Conservation (phyloP, 2,113 vertebrate species). For the Numida meleagris region DNA sequence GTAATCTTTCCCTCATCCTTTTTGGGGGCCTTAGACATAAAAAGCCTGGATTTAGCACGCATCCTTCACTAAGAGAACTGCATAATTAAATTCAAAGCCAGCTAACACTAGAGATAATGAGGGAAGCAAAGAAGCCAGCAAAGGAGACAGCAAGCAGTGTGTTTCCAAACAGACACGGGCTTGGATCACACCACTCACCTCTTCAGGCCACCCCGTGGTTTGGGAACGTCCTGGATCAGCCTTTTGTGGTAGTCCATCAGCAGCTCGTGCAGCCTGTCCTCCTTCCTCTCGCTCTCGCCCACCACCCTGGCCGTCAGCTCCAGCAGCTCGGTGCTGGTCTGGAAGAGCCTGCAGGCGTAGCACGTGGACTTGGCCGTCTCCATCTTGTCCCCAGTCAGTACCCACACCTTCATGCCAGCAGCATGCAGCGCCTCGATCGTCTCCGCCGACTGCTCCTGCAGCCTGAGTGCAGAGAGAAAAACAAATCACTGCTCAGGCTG, state of each 20-base stretch:
- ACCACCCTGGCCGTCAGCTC: slow-evolving; percentile 88
- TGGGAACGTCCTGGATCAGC: slow-evolving; percentile 86
- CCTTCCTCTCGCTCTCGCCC: slow-evolving; percentile 81
- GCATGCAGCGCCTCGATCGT: slow-evolving; percentile 94
- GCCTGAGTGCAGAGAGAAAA: slow-evolving; percentile 71
- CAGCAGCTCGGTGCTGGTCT: slow-evolving; percentile 90
- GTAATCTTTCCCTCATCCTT: neutral
- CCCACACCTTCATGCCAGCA: slow-evolving; percentile 96
- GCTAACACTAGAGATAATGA: neutral
- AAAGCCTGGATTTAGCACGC: fast-evolving
- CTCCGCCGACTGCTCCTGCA: slow-evolving; percentile 94
- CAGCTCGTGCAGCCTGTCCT: slow-evolving; percentile 88
- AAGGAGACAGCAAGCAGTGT: fast-evolving
- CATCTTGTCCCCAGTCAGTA: slow-evolving; percentile 97
- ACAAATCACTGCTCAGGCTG: fast-evolving
- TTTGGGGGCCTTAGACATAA: neutral
- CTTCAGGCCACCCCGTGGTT: slow-evolving; percentile 77
- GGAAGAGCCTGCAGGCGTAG: slow-evolving; percentile 94
- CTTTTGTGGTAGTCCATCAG: slow-evolving; percentile 91
- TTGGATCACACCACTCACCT: slow-evolving; percentile 80
- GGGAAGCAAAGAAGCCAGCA: neutral
- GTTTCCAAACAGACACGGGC: neutral
- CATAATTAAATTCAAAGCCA: neutral
- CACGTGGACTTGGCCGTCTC: slow-evolving; percentile 97
- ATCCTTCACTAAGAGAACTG: neutral